Evolutionary conservation across 2,113 vertebrate species (phyloP).

Genomic region (Galbula dea): DNA sequence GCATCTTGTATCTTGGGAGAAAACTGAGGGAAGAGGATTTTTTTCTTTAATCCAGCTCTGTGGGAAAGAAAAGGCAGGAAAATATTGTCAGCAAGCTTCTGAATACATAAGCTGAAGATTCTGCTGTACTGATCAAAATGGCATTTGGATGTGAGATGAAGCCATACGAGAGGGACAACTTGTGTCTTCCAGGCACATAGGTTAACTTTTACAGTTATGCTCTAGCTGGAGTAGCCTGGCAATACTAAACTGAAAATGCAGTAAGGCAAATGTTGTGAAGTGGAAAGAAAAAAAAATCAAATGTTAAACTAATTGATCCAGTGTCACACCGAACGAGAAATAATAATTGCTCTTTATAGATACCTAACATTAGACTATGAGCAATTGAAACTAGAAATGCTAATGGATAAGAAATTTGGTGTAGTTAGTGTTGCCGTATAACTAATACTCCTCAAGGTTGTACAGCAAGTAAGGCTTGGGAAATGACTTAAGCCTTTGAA

Average conservation of each 20-base stretch:
- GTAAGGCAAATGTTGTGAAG: not conserved
- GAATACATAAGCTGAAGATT: not conserved
- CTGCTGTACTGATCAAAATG: not conserved
- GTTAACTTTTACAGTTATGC: not conserved
- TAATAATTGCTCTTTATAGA: not conserved
- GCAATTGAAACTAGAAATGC: not conserved
- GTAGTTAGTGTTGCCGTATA: not conserved
- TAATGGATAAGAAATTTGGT: not conserved
- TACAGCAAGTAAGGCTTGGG: not conserved
- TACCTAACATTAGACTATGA: not conserved
- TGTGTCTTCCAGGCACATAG: not conserved
- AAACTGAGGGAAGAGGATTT: not conserved
- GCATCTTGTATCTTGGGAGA: not conserved
- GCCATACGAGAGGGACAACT: not conserved
- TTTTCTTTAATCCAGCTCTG: not conserved
- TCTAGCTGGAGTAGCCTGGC: not conserved
- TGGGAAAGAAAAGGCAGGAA: not conserved
- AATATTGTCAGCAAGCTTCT: not conserved
- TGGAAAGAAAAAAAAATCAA: not conserved
- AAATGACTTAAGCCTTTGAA: not conserved
- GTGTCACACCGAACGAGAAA: not conserved
- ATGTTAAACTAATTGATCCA: not conserved
- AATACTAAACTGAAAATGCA: not conserved
- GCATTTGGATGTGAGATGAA: not conserved
- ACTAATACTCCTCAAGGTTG: not conserved